These are phyloP conservation scores for Apolygus lucorum DNA, from an alignment of 1,140 invertebrate genomes.

Conservation along the genomic window DNA sequence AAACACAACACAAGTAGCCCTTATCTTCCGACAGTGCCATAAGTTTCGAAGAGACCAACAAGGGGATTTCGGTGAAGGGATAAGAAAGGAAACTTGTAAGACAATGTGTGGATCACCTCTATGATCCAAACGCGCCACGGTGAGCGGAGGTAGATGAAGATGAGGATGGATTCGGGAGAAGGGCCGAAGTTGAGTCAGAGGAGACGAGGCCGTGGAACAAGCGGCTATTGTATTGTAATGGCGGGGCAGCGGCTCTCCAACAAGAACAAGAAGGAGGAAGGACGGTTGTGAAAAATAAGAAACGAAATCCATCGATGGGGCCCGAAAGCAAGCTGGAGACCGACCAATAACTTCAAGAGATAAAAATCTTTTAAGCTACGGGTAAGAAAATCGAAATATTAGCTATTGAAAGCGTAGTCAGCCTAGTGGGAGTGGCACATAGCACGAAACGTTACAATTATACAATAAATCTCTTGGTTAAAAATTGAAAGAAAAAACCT, in stretches of 20 bases:
- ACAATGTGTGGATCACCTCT: background rate
- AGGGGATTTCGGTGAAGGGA: background rate
- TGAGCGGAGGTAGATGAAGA: background rate
- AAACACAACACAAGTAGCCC: background rate
- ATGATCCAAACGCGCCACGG: too few species aligned
- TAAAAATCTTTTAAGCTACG: too few species aligned
- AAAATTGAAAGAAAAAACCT: too few species aligned
- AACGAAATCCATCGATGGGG: background rate
- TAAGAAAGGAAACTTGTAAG: background rate
- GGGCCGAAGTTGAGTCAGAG: background rate
- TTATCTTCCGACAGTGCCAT: background rate
- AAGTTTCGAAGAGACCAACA: background rate
- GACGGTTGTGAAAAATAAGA: constrained; percentile 9
- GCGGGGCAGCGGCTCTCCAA: background rate
- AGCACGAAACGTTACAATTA: too few species aligned
- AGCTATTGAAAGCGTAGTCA: too few species aligned
- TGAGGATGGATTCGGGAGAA: background rate
- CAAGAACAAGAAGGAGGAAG: background rate
- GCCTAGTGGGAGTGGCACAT: too few species aligned
- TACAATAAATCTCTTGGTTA: too few species aligned
- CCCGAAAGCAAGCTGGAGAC: background rate
- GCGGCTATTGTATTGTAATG: constrained; percentile 16
- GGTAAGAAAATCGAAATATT: too few species aligned
- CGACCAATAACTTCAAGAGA: too few species aligned
- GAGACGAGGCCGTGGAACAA: background rate